Evolutionary conservation across 2,888 invertebrate genomes (phyloP).

Genomic region (Masnerella sp.): DNA sequence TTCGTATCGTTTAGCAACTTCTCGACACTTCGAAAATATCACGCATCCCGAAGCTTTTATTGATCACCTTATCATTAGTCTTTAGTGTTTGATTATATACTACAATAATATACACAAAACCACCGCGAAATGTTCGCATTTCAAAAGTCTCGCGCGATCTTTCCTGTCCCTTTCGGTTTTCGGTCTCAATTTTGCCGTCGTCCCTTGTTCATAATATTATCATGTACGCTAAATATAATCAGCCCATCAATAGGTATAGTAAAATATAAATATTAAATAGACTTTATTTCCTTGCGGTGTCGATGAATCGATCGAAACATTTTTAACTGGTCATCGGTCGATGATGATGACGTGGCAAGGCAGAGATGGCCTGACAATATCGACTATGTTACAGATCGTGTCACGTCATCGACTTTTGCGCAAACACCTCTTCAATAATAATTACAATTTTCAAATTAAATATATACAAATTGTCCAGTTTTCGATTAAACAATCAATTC

Average conservation of each 20-base stretch:
- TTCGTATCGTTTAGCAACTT: slow-evolving; percentile 58
- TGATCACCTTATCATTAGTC: slow-evolving; percentile 76
- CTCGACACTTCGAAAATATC: slow-evolving; percentile 67
- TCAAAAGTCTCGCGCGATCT: slow-evolving; percentile 36
- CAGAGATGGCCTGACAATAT: slow-evolving; percentile 56
- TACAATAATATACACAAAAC: slow-evolving; percentile 75
- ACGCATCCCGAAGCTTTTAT: slow-evolving; percentile 67
- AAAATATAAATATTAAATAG: slow-evolving; percentile 75
- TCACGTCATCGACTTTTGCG: slow-evolving; percentile 31
- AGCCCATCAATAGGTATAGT: slow-evolving; percentile 71
- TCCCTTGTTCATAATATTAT: slow-evolving; percentile 64
- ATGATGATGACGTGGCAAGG: slow-evolving; percentile 47
- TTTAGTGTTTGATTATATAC: slow-evolving; percentile 75
- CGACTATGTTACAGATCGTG: slow-evolving; percentile 33
- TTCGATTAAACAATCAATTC: no score
- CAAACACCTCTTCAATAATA: neutral
- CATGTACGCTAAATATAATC: slow-evolving; percentile 73
- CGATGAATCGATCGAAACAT: slow-evolving; percentile 67
- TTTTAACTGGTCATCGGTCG: slow-evolving; percentile 59
- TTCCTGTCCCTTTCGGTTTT: slow-evolving; percentile 25
- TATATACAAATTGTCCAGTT: no score
- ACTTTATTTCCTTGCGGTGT: slow-evolving; percentile 67
- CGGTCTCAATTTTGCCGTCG: slow-evolving; percentile 34
- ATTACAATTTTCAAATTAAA: neutral
- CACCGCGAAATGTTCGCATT: slow-evolving; percentile 43